These are phyloP conservation scores for Catocala sponsa DNA, from an alignment of 2,888 invertebrate genomes.

Conservation along the genomic window DNA sequence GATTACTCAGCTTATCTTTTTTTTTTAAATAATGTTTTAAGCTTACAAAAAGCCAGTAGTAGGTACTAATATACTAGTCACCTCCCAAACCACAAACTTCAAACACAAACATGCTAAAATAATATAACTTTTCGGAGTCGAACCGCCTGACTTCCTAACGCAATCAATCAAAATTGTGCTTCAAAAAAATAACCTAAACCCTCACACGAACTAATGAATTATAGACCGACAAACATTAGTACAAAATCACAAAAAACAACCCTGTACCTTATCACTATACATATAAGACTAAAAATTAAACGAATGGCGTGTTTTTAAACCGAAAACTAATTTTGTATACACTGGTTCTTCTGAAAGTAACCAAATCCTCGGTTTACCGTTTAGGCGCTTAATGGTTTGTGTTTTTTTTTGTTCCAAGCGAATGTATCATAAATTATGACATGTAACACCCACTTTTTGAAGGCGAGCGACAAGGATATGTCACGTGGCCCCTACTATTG, in stretches of 20 bases:
- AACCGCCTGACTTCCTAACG: slow-evolving; percentile 52
- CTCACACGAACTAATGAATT: slow-evolving; percentile 53
- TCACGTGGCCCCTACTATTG: slow-evolving; percentile 34
- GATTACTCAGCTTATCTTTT: too few species aligned
- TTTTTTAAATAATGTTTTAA: neutral
- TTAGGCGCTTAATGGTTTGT: slow-evolving; percentile 78
- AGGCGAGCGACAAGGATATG: slow-evolving; percentile 49
- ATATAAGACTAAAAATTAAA: slow-evolving; percentile 26
- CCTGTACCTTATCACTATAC: neutral
- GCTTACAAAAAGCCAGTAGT: neutral
- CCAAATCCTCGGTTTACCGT: slow-evolving; percentile 80
- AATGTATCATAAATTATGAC: slow-evolving; percentile 83
- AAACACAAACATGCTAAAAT: slow-evolving; percentile 42
- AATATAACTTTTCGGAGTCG: slow-evolving; percentile 27
- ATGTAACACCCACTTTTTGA: slow-evolving; percentile 71
- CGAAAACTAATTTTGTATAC: slow-evolving; percentile 20
- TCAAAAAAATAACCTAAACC: slow-evolving; percentile 46
- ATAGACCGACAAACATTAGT: slow-evolving; percentile 24
- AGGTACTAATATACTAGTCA: slow-evolving; percentile 1
- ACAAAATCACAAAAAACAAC: neutral
- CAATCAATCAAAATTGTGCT: slow-evolving; percentile 52
- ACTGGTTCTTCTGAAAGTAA: slow-evolving; percentile 69
- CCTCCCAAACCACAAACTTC: neutral
- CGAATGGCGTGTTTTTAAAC: neutral
- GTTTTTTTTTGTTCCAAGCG: slow-evolving; percentile 63